phyloP scores from a whole-genome alignment of 2,113 vertebrate species.

The Psophia crepitans region DNA sequence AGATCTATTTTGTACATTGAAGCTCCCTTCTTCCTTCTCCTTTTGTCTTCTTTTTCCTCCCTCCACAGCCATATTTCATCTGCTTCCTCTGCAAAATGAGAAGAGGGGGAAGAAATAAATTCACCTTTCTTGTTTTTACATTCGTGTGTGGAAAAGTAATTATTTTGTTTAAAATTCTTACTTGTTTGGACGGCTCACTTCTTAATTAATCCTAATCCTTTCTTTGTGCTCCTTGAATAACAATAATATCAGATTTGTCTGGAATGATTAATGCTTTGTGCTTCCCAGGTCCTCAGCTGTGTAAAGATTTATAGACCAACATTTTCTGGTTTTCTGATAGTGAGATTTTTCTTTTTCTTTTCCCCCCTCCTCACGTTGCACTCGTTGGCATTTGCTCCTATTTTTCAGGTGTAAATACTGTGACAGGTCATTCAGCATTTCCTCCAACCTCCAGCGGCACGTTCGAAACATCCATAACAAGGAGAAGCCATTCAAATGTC shows the following conservation, averaged over 20 bases:
- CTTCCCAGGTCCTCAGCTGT: background rate
- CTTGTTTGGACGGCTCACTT: background rate
- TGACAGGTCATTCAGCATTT: constrained; percentile 99
- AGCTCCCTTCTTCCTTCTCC: background rate
- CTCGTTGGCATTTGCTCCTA: background rate
- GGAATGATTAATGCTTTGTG: constrained; percentile 34
- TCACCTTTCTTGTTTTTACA: background rate
- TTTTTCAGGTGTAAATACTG: constrained; percentile 97
- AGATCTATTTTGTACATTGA: background rate
- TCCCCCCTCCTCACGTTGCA: background rate
- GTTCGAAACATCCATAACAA: constrained; percentile 99
- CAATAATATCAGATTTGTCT: constrained; percentile 48
- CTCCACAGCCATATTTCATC: background rate
- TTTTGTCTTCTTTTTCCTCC: background rate
- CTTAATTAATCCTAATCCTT: constrained; percentile 61
- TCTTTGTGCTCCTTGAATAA: constrained; percentile 31
- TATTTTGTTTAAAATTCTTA: background rate
- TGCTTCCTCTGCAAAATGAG: background rate
- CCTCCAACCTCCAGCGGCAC: constrained; percentile 97
- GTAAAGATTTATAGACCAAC: constrained; percentile 38
- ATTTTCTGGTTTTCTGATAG: background rate
- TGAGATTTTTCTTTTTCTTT: background rate
- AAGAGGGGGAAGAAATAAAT: background rate
- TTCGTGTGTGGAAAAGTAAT: background rate
- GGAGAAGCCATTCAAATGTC: constrained; percentile 99